Percentiles rank a stretch among this genome's conserved stretches.
Evolutionary conservation across 2,888 invertebrate species (phyloP).

Genomic region (Meghimatium bilineatum): DNA sequence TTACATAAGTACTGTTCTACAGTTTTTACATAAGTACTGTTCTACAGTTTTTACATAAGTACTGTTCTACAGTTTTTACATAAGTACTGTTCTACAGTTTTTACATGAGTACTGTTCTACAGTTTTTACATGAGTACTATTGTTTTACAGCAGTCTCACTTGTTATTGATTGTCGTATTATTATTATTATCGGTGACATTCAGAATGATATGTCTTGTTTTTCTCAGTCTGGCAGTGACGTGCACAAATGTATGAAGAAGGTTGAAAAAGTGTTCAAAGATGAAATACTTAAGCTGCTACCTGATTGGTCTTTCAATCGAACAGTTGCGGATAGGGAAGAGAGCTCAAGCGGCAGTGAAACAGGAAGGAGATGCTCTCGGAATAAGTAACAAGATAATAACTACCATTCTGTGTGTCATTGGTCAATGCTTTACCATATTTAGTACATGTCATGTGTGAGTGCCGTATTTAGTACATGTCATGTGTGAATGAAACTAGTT

Average conservation of each 20-base stretch:
- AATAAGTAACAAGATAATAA: conserved; percentile 36
- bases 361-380: conserved; percentile 47
- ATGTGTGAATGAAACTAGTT: too few relatives aligned
- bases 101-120: too few relatives aligned
- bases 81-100: too few relatives aligned
- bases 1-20: too few relatives aligned
- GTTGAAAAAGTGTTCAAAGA: conserved; percentile 68
- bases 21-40: too few relatives aligned
- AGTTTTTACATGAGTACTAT: too few relatives aligned
- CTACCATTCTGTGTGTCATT: not conserved
- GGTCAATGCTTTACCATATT: not conserved
- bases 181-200: not conserved
- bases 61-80: too few relatives aligned
- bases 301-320: conserved; percentile 59
- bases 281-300: conserved; percentile 62
- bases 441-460: not conserved
- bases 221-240: conserved; percentile 66
- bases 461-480: not conserved
- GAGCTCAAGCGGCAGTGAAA: conserved; percentile 34
- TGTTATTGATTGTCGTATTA: too few relatives aligned
- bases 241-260: conserved; percentile 63
- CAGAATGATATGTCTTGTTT: not conserved
- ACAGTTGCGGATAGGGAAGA: conserved; percentile 44
- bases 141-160: too few relatives aligned
- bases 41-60: too few relatives aligned